These are phyloP conservation scores for Sorex araneus DNA, from an alignment of 2,113 vertebrate species.

Conservation along the genomic window DNA sequence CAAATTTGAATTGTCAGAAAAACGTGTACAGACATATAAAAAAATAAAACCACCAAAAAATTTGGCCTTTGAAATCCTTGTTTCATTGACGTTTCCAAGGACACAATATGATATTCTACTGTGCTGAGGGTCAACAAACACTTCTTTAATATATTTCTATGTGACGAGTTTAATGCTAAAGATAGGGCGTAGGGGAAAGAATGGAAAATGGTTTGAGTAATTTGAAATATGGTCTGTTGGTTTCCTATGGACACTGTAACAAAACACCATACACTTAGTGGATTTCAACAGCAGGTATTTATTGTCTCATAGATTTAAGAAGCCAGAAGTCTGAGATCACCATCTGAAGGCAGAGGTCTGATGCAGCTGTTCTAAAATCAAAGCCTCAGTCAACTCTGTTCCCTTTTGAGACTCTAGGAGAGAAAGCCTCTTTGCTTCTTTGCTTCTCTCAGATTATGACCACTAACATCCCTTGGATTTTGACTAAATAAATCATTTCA, in stretches of 20 bases:
- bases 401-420: background rate
- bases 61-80: background rate
- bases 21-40: background rate
- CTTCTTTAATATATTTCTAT: background rate
- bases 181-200: background rate
- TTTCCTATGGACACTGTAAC: background rate
- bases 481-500: background rate
- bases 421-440: background rate
- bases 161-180: background rate
- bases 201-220: background rate
- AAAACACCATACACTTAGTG: background rate
- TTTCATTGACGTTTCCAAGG: background rate
- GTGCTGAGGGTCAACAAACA: background rate
- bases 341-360: background rate
- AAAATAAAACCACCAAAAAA: background rate
- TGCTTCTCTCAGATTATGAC: background rate
- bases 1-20: background rate
- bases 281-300: background rate
- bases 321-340: background rate
- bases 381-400: accelerated
- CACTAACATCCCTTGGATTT: background rate
- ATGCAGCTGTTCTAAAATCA: background rate
- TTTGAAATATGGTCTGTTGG: background rate
- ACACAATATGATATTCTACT: background rate
- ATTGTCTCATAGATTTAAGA: background rate